Base-by-base conservation (phyloP, 2,797 vertebrate species). In the Schizopygopsis pylzovi region DNA sequence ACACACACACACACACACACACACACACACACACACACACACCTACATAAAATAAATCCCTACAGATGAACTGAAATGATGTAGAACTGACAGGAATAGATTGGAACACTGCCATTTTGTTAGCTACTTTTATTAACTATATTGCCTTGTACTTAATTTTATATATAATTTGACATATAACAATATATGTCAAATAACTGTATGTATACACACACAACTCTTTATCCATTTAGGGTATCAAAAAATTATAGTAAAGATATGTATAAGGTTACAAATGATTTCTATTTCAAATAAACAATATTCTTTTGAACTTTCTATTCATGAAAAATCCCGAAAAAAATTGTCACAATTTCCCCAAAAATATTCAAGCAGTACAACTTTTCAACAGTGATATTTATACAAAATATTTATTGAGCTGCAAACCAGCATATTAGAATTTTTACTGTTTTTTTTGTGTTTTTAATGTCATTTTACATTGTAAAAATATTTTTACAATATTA, bases 11-110 rank as follows among this genome's bases (percentile, higher is more conserved):
- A 67, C 45, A 5, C 28, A 77, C 47, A 73, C 37, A 80, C 54
- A 83, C 37, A 80, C 54, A 28, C 28, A 28, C 28, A 28, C 47
- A 11, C 6, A 7, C 37, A 70, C 45, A 77, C 47, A 3, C 28
- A 77, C 47, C 33, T 43, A 84, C 22, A 77, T 41, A 77, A 67
- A 45, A 76, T 33, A 1, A 82, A 77, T 79, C 76, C 65, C 65
- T 71, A 47, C 59, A 79, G 72, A 75, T 41, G 22, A 52, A 61
- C 47, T 56, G n/a, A n/a, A 78, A 28, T 78, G 6, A 41, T 68
- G 47, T 15, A 22, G 33, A 68, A 7, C 63, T 78, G 73, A 78
- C 82, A 84, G 15, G 37, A 84, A 84, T 84, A 78, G 61, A 71
- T n/a, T 41, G 33, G 20, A 41, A 68, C 20, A 61, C 45, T 75